Conservation (phyloP, 2,797 vertebrate genomes). For the Liasis olivaceus region DNA sequence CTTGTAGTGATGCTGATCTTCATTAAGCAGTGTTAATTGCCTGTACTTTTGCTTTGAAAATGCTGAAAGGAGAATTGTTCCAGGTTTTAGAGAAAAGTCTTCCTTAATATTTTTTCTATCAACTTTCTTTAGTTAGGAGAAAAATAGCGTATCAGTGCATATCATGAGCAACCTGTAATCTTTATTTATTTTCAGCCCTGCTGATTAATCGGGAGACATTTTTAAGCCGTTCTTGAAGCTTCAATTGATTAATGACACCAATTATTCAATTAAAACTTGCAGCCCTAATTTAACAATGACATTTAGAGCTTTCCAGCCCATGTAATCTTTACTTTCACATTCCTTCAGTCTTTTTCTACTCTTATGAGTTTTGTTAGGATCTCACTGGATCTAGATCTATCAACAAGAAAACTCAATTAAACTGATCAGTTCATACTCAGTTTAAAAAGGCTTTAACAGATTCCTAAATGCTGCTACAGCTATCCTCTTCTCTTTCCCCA, state of each 20-base stretch:
- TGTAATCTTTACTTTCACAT: not conserved
- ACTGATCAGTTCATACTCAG: not conserved
- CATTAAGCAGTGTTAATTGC: not conserved
- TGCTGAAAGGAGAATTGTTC: not conserved
- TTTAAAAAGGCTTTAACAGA: not conserved
- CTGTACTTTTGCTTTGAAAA: not conserved
- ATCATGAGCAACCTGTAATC: not conserved
- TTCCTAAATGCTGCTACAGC: not conserved
- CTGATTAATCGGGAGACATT: not conserved
- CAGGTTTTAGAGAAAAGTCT: not conserved
- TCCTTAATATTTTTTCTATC: not conserved
- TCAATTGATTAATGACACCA: slow-evolving; percentile 6
- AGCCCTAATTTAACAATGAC: not conserved
- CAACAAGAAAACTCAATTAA: not conserved
- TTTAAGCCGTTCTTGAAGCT: slow-evolving; percentile 15
- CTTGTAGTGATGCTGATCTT: not conserved
- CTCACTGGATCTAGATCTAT: not conserved
- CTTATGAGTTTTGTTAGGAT: not conserved
- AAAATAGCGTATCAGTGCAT: not conserved
- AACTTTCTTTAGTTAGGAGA: not conserved
- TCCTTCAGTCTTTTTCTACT: not conserved
- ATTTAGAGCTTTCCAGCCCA: not conserved
- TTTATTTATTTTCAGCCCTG: not conserved
- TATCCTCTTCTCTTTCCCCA: not conserved
- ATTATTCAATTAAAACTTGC: slow-evolving; percentile 17